phyloP scores from a whole-genome alignment of 2,888 invertebrate genomes.

The Sepiola atlantica region DNA sequence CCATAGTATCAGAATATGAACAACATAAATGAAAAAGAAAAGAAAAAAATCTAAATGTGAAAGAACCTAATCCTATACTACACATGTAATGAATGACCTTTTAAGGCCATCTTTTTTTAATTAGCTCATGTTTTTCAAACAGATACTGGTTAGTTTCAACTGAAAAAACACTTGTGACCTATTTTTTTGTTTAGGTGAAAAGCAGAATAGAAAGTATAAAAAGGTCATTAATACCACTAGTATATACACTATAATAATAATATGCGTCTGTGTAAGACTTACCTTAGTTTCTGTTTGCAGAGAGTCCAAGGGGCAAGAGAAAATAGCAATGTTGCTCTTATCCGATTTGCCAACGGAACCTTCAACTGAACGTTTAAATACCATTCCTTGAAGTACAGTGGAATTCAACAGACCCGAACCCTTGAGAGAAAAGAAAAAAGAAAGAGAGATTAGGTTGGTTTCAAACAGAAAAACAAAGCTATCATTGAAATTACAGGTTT shows the following conservation, averaged over 20 bases:
- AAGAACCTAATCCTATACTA: too few species aligned
- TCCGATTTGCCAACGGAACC: slow-evolving; percentile 86
- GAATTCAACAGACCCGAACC: slow-evolving; percentile 85
- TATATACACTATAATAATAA: neutral
- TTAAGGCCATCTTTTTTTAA: too few species aligned
- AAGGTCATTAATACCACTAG: too few species aligned
- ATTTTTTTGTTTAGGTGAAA: too few species aligned
- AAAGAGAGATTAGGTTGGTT: neutral
- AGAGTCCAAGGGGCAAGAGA: slow-evolving; percentile 95
- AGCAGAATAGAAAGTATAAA: too few species aligned
- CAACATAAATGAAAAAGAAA: too few species aligned
- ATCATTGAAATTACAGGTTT: neutral
- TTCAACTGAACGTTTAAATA: slow-evolving; percentile 96
- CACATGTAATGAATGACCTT: too few species aligned
- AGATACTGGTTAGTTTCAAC: too few species aligned
- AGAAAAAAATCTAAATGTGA: too few species aligned
- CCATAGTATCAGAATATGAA: too few species aligned
- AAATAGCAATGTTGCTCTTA: slow-evolving; percentile 93
- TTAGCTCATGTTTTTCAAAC: too few species aligned
- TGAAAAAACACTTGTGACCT: too few species aligned
- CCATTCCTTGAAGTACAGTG: slow-evolving; percentile 94
- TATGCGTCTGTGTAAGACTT: slow-evolving; percentile 67
- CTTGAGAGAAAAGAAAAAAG: slow-evolving; percentile 61
- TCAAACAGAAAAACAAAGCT: neutral
- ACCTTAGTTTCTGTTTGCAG: slow-evolving; percentile 99